Conservation (phyloP, 2,888 invertebrate genomes). For the Heterodera filipjevi region DNA sequence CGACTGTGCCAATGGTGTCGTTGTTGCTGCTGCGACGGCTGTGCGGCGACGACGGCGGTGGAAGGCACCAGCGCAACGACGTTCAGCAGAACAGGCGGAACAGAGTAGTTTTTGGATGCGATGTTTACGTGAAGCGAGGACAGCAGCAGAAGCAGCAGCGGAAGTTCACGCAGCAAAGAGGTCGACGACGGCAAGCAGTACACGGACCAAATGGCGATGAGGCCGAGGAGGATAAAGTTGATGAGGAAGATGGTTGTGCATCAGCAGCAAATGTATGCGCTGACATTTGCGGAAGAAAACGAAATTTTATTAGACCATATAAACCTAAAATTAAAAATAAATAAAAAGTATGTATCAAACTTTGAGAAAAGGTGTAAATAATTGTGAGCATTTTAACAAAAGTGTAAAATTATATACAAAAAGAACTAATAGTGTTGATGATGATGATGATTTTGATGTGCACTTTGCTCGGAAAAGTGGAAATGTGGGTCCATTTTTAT, state of each 20-base stretch:
- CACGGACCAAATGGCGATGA: background rate
- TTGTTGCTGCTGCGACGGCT: background rate
- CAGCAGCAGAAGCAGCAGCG: background rate
- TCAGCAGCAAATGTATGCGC: background rate
- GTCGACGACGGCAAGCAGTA: background rate
- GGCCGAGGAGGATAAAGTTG: too few species aligned
- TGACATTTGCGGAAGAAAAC: background rate
- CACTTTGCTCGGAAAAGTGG: background rate
- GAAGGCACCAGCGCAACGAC: background rate
- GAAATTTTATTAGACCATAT: background rate
- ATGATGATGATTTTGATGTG: background rate
- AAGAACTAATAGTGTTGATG: too few species aligned
- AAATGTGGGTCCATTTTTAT: constrained; percentile 10
- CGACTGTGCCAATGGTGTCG: background rate
- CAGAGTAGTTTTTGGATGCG: background rate
- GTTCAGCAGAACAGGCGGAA: background rate
- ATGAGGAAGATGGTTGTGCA: background rate
- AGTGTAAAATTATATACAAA: too few species aligned
- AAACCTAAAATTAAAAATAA: background rate
- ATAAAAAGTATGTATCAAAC: too few species aligned
- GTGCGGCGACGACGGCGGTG: background rate
- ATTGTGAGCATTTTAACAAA: too few species aligned
- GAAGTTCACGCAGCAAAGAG: background rate
- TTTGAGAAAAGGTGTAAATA: too few species aligned
- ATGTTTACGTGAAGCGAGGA: background rate